These are phyloP conservation scores for Dioctria linearis DNA, from an alignment of 2,888 invertebrate species.

Conservation along the genomic window DNA sequence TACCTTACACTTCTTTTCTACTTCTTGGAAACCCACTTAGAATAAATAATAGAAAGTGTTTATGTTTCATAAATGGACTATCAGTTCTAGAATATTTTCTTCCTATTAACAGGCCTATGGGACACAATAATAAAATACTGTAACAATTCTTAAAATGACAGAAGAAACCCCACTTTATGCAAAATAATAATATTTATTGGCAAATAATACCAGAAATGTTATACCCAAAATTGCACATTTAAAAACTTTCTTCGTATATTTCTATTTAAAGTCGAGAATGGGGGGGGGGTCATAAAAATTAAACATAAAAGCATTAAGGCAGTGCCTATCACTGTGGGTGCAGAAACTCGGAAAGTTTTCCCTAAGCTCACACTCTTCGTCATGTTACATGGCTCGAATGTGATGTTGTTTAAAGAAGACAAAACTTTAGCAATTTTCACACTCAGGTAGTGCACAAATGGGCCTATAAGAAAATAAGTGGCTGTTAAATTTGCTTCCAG, in stretches of 20 bases:
- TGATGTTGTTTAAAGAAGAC: conserved; percentile 35
- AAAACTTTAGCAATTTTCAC: conserved; percentile 41
- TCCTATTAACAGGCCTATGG: too few species aligned
- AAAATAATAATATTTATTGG: too few species aligned
- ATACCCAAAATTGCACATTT: not conserved
- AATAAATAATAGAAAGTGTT: too few species aligned
- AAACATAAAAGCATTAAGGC: conserved; percentile 26
- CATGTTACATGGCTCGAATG: not conserved
- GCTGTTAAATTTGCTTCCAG: conserved; percentile 43
- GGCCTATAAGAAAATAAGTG: conserved; percentile 47
- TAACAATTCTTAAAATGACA: too few species aligned
- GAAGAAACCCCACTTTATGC: too few species aligned
- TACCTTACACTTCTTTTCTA: too few species aligned
- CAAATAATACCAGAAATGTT: not conserved
- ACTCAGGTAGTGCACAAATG: conserved; percentile 36
- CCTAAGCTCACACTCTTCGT: not conserved
- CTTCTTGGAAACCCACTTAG: too few species aligned
- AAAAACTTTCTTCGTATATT: conserved; percentile 23
- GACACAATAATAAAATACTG: too few species aligned
- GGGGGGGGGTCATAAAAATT: conserved; percentile 21
- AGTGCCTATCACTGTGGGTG: conserved; percentile 7
- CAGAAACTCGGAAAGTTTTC: conserved; percentile 20
- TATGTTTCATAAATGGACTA: too few species aligned
- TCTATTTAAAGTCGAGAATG: not conserved
- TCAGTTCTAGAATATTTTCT: too few species aligned